phyloP scores from a whole-genome alignment of 2,113 vertebrate genomes.

The Burhinus oedicnemus region DNA sequence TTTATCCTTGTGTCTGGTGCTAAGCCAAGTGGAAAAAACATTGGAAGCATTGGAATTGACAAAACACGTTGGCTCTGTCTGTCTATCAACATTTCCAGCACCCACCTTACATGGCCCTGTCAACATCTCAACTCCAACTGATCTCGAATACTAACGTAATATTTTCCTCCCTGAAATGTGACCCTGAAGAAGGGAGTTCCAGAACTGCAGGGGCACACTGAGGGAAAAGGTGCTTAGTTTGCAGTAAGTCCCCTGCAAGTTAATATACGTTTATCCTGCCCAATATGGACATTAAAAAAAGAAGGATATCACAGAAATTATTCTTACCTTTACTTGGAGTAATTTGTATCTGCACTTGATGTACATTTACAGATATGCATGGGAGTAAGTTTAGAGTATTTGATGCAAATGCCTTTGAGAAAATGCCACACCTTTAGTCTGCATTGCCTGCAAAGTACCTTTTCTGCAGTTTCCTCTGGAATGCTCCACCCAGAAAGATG shows the following conservation, averaged over 20 bases:
- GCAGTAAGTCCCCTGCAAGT: background rate
- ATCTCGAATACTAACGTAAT: background rate
- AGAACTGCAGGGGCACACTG: background rate
- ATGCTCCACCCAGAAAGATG: background rate
- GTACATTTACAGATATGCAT: background rate
- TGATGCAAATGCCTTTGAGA: background rate
- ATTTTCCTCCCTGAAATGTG: background rate
- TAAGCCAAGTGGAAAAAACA: slow-evolving; percentile 28
- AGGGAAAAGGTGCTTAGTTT: background rate
- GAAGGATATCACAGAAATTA: background rate
- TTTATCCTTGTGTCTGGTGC: slow-evolving; percentile 17
- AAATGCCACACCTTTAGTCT: background rate
- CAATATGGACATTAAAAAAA: background rate
- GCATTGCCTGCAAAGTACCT: background rate
- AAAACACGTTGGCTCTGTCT: slow-evolving; percentile 11
- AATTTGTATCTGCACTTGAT: background rate
- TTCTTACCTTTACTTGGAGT: background rate
- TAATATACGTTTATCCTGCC: background rate
- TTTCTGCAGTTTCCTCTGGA: background rate
- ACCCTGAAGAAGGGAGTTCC: background rate
- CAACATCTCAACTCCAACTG: background rate
- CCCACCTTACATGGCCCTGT: background rate
- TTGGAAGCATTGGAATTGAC: background rate
- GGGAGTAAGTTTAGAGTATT: background rate
- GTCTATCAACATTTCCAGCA: background rate